Evolutionary conservation across 2,113 vertebrate genomes (phyloP).

Genomic region (Mustelus asterias): DNA sequence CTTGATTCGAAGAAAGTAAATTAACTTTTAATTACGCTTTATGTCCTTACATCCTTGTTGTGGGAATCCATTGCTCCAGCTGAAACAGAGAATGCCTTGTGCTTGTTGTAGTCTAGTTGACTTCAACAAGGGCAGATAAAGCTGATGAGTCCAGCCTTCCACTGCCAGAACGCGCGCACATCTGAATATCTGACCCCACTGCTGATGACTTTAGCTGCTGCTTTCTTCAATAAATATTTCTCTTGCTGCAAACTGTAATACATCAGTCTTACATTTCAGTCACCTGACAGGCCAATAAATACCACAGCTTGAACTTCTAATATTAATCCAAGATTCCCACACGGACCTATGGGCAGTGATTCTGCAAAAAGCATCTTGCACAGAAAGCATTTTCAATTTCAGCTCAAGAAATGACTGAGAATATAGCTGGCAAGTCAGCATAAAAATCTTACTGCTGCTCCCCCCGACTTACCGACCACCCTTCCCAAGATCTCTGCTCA

Average conservation of each 20-base stretch:
- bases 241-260: not conserved
- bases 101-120: not conserved
- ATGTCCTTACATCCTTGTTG: not conserved
- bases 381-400: not conserved
- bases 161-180: not conserved
- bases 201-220: slow-evolving; percentile 12
- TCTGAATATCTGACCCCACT: not conserved
- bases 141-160: not conserved
- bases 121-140: not conserved
- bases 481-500: not conserved
- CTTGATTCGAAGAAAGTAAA: not conserved
- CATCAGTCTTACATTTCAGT: not conserved
- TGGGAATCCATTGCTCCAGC: not conserved
- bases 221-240: not conserved
- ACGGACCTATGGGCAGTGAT: not conserved
- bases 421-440: not conserved
- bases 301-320: not conserved
- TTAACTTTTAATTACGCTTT: not conserved
- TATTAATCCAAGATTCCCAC: not conserved
- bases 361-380: not conserved
- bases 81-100: not conserved
- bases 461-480: not conserved
- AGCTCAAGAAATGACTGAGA: not conserved
- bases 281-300: not conserved
- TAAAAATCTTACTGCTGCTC: not conserved